These are phyloP conservation scores for Platycheirus albimanus DNA, from an alignment of 2,888 invertebrate species.

Conservation along the genomic window DNA sequence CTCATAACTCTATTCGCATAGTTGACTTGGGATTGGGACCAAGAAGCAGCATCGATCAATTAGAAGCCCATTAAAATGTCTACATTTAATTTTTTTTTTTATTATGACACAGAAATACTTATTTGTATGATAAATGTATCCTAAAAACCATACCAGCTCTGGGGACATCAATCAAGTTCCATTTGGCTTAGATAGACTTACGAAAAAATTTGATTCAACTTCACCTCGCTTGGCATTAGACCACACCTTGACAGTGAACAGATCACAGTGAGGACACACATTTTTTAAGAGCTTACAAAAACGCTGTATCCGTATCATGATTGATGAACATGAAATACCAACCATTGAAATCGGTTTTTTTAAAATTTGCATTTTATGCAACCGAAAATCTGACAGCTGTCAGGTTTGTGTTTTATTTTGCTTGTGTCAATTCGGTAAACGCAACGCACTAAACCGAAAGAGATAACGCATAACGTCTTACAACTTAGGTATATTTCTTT, in stretches of 20 bases:
- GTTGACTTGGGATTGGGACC: not conserved
- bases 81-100: constrained; percentile 26
- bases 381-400: constrained; percentile 4
- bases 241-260: constrained; percentile 51
- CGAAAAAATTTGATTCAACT: not conserved
- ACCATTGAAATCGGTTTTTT: not conserved
- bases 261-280: constrained; percentile 20
- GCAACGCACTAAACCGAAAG: no score
- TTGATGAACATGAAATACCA: constrained; percentile 24
- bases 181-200: constrained; percentile 25
- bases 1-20: constrained; percentile 18
- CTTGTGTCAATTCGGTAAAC: constrained; percentile 11
- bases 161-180: constrained; percentile 35
- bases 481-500: no score
- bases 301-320: constrained; percentile 23
- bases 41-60: constrained; percentile 35
- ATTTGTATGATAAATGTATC: constrained; percentile 11
- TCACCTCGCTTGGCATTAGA: constrained; percentile 43
- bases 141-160: not conserved
- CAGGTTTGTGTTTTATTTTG: not conserved
- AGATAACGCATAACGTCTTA: constrained; percentile 15
- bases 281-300: not conserved
- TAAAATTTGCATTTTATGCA: constrained; percentile 27
- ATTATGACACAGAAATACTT: constrained; percentile 18
- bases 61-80: constrained; percentile 24